These are phyloP conservation scores for Campoletis sonorensis DNA, from an alignment of 1,140 invertebrate genomes.

Conservation along the genomic window DNA sequence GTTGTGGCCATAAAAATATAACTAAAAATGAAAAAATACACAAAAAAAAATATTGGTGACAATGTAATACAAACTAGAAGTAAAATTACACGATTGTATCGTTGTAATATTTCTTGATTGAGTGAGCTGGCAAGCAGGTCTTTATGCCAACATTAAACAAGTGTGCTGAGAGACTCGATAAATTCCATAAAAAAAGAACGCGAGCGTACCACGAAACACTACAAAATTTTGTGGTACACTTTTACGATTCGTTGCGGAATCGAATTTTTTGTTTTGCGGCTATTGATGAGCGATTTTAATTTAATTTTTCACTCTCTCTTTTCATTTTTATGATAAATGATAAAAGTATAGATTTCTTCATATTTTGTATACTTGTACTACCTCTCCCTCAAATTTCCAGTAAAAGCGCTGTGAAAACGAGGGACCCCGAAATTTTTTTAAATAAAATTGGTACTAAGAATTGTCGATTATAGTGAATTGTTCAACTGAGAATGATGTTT, in stretches of 20 bases:
- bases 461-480: too few relatives aligned
- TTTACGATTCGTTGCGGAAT: slow-evolving; percentile 4
- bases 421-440: background rate
- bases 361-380: slow-evolving; percentile 11
- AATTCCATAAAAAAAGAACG: too few relatives aligned
- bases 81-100: background rate
- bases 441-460: background rate
- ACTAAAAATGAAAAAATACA: too few relatives aligned
- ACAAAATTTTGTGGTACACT: background rate
- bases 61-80: background rate
- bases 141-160: slow-evolving; percentile 21
- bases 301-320: background rate
- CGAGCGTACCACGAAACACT: background rate
- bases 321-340: background rate
- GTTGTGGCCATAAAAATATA: background rate
- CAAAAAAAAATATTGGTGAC: background rate
- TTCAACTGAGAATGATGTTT: too few relatives aligned
- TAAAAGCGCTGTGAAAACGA: background rate
- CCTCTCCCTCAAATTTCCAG: background rate
- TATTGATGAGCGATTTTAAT: too few relatives aligned
- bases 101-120: slow-evolving; percentile 15
- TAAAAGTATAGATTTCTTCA: background rate
- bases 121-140: background rate
- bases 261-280: slow-evolving; percentile 24
- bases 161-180: background rate